A percentile compares a stretch with the other conserved stretches of the same genome.
Evolutionary conservation across 1,140 invertebrate species (phyloP).

Genomic region (Pemphigus obesinymphae): DNA sequence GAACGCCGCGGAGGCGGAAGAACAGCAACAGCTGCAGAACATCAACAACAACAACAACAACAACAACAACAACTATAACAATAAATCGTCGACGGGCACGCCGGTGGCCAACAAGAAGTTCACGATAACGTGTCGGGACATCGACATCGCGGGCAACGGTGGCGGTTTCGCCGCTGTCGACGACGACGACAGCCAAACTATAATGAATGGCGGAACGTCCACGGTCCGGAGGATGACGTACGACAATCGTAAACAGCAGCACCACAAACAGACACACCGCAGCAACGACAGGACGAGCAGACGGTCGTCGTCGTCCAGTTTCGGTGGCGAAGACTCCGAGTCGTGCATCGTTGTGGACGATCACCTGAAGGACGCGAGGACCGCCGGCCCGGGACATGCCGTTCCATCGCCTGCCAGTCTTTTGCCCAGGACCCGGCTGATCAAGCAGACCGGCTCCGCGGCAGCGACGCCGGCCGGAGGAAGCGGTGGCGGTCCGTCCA

Average conservation of each 20-base stretch:
- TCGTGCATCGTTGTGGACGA: constrained; percentile 70
- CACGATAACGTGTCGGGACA: constrained; percentile 40
- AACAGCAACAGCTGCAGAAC: constrained; percentile 50
- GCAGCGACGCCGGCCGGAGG: neutral
- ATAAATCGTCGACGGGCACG: constrained; percentile 43
- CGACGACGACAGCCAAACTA: constrained; percentile 43
- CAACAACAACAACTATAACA: constrained; percentile 50
- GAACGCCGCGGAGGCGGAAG: constrained; percentile 52
- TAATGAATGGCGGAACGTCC: constrained; percentile 47
- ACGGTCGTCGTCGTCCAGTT: constrained; percentile 44
- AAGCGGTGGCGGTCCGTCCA: constrained; percentile 44
- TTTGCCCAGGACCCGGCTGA: constrained; percentile 46
- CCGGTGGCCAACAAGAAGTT: constrained; percentile 44
- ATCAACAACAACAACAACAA: constrained; percentile 37
- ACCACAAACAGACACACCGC: neutral
- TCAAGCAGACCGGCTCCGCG: constrained; percentile 44
- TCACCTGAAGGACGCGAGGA: constrained; percentile 55
- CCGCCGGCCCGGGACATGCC: neutral
- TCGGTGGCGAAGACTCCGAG: constrained; percentile 49
- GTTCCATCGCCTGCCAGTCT: constrained; percentile 22
- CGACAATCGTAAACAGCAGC: neutral
- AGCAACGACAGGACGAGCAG: constrained; percentile 34
- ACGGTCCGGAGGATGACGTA: neutral
- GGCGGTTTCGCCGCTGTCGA: constrained; percentile 12
- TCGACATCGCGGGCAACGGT: constrained; percentile 42